Conservation (phyloP, 2,113 vertebrate genomes). For the Bungarus multicinctus region DNA sequence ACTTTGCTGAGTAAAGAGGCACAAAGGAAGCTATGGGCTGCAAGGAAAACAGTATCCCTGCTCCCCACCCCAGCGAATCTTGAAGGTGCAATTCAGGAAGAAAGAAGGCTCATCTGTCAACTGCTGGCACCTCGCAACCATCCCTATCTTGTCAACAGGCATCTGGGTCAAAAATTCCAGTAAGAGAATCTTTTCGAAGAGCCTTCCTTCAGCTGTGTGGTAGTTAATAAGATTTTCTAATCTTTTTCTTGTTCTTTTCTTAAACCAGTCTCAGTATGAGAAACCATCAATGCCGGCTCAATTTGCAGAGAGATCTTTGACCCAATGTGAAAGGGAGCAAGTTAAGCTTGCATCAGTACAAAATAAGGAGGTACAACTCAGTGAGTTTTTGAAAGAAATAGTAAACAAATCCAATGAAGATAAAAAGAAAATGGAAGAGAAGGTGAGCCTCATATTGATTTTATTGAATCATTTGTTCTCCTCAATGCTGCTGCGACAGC, state of each 20-base stretch:
- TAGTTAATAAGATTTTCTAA: neutral
- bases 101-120: neutral
- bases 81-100: neutral
- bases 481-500: too few species aligned
- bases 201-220: neutral
- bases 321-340: slow-evolving; percentile 76
- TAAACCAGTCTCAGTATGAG: slow-evolving; percentile 66
- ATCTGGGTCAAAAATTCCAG: neutral
- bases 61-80: neutral
- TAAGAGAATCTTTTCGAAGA: neutral
- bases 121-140: neutral
- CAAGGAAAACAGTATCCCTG: neutral
- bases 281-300: slow-evolving; percentile 59
- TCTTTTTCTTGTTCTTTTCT: slow-evolving; percentile 1
- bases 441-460: slow-evolving; percentile 71
- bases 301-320: slow-evolving; percentile 61
- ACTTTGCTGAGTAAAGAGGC: neutral
- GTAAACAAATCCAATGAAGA: slow-evolving; percentile 85
- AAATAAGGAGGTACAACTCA: slow-evolving; percentile 82
- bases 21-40: neutral
- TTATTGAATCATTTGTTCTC: slow-evolving; percentile 3
- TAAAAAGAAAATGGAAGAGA: slow-evolving; percentile 91
- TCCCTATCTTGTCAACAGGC: neutral
- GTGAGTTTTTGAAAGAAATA: slow-evolving; percentile 82
- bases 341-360: slow-evolving; percentile 81